These are phyloP conservation scores for Cheilosia urbana DNA, from an alignment of 2,888 invertebrate genomes.

Conservation along the genomic window DNA sequence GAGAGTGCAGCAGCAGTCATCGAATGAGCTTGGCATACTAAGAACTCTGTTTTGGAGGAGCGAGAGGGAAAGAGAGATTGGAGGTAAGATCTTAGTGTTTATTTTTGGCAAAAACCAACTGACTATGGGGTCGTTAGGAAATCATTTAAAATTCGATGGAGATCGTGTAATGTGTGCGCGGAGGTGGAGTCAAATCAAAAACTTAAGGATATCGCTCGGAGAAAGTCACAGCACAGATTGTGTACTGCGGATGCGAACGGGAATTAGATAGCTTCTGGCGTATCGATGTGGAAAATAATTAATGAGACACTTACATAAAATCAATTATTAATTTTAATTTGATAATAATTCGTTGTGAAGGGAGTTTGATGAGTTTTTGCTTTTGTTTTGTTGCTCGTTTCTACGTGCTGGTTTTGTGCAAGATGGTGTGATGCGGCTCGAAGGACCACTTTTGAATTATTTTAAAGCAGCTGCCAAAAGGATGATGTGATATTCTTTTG, in stretches of 20 bases:
- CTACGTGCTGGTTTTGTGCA: no score
- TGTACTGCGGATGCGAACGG: background rate
- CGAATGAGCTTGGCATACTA: conserved; percentile 48
- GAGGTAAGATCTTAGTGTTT: conserved; percentile 26
- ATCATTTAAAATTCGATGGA: conserved; percentile 51
- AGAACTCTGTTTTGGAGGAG: conserved; percentile 36
- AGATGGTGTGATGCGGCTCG: background rate
- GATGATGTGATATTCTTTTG: no score
- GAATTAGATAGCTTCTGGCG: conserved; percentile 18
- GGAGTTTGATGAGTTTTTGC: conserved; percentile 2
- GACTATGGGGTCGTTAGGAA: conserved; percentile 27
- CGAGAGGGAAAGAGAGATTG: background rate
- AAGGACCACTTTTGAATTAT: no score
- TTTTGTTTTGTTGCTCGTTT: background rate
- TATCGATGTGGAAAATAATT: conserved; percentile 30
- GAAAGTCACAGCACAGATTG: conserved; percentile 27
- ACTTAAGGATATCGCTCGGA: conserved; percentile 21
- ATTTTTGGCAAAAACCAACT: background rate
- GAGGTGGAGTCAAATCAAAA: background rate
- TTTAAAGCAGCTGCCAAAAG: no score
- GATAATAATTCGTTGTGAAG: conserved; percentile 20
- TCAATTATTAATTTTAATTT: conserved; percentile 48
- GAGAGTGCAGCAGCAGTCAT: conserved; percentile 1
- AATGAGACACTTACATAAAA: conserved; percentile 31
- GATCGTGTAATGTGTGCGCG: conserved; percentile 33